Conservation (phyloP, 92 coral and sea anemone species). For the Umimayanthus chanpuru region DNA sequence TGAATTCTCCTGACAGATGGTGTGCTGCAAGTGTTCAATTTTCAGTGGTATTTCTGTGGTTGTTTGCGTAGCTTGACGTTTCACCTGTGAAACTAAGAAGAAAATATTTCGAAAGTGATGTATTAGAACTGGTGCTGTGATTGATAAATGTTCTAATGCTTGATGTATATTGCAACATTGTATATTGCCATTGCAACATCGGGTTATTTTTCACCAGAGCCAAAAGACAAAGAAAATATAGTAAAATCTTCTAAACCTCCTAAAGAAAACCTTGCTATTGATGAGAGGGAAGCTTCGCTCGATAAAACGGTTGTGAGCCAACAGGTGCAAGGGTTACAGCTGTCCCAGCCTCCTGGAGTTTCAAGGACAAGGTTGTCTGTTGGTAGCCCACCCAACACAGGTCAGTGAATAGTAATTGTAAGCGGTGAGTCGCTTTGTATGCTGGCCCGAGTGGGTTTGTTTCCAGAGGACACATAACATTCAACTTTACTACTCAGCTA, state of each 20-base stretch:
- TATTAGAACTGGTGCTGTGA: too few relatives aligned
- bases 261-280: not conserved
- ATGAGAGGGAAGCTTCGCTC: not conserved
- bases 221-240: not conserved
- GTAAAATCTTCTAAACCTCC: not conserved
- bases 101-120: too few relatives aligned
- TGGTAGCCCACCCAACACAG: not conserved
- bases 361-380: not conserved
- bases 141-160: too few relatives aligned
- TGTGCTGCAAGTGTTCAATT: too few relatives aligned
- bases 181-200: not conserved
- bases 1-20: too few relatives aligned
- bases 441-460: not conserved
- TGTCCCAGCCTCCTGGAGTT: constrained; percentile 11
- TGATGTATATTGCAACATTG: too few relatives aligned
- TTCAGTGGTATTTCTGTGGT: too few relatives aligned
- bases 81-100: too few relatives aligned
- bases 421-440: not conserved
- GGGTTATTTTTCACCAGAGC: not conserved
- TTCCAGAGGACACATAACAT: not conserved
- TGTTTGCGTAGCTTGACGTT: too few relatives aligned
- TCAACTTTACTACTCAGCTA: too few relatives aligned
- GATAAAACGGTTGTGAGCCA: not conserved
- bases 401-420: not conserved
- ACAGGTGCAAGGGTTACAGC: constrained; percentile 11